Conservation (phyloP, 2,797 vertebrate species). For the Phrynocephalus vlangalii region DNA sequence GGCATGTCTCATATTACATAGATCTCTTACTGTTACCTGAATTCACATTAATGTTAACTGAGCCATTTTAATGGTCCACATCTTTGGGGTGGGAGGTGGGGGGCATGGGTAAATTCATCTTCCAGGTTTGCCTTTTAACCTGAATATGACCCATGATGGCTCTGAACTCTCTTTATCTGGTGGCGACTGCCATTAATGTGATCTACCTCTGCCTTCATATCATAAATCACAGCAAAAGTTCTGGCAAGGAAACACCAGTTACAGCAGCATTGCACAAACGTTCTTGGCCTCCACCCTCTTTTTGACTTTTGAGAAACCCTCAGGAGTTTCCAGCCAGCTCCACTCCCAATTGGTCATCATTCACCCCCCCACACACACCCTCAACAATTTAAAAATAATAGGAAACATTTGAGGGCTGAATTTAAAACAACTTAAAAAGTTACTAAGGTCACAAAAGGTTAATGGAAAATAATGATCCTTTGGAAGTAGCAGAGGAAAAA, state of each 20-base stretch:
- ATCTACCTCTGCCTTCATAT: constrained; percentile 16
- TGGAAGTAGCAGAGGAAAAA: too few species aligned
- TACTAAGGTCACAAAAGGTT: too few species aligned
- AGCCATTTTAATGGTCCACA: constrained; percentile 41
- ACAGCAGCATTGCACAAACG: background rate
- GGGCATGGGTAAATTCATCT: constrained; percentile 36
- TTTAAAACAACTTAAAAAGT: too few species aligned
- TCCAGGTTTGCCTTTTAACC: constrained; percentile 48
- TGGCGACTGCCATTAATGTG: constrained; percentile 40
- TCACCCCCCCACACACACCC: too few species aligned
- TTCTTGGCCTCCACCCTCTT: too few species aligned
- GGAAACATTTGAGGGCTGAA: too few species aligned
- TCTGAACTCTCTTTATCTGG: constrained; percentile 50
- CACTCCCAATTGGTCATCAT: too few species aligned
- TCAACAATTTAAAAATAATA: too few species aligned
- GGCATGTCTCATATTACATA: constrained; percentile 11
- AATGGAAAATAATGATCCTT: too few species aligned
- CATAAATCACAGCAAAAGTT: constrained; percentile 24
- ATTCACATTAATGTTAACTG: constrained; percentile 19
- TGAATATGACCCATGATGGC: constrained; percentile 52
- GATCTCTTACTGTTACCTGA: constrained; percentile 4
- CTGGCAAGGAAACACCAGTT: background rate
- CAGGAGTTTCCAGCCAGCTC: too few species aligned
- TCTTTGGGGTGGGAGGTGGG: background rate
- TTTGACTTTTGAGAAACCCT: too few species aligned